Conservation (phyloP, 1,140 invertebrate species). For the Drosophila serrata region DNA sequence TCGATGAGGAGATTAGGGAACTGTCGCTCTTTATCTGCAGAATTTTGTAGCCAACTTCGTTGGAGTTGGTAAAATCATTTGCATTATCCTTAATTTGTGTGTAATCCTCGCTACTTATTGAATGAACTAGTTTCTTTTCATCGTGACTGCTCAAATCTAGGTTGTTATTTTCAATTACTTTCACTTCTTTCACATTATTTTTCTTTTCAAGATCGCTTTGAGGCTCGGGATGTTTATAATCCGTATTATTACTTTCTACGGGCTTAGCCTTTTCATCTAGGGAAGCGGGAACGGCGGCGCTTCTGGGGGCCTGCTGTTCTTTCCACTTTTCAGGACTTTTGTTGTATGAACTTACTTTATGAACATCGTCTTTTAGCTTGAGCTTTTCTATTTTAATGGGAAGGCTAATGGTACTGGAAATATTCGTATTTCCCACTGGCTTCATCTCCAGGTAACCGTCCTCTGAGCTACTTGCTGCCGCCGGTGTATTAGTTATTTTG, state of each 20-base stretch:
- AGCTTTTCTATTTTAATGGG: slow-evolving; percentile 48
- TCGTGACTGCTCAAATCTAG: slow-evolving; percentile 34
- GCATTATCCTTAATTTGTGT: slow-evolving; percentile 52
- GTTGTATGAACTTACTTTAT: slow-evolving; percentile 25
- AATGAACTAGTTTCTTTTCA: slow-evolving; percentile 67
- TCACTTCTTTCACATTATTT: slow-evolving; percentile 12
- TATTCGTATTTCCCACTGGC: slow-evolving; percentile 68
- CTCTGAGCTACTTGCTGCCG: slow-evolving; percentile 23
- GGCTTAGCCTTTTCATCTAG: slow-evolving; percentile 17
- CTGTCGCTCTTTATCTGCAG: slow-evolving; percentile 80
- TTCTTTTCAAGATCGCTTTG: slow-evolving; percentile 16
- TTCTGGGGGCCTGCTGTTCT: slow-evolving; percentile 4
- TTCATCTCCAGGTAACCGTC: slow-evolving; percentile 86
- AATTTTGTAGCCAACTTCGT: slow-evolving; percentile 73
- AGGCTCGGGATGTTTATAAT: slow-evolving; percentile 12
- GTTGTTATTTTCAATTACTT: slow-evolving; percentile 37
- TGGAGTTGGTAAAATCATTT: slow-evolving; percentile 32
- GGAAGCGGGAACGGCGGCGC: not conserved
- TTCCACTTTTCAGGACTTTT: slow-evolving; percentile 19
- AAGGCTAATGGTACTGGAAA: slow-evolving; percentile 26
- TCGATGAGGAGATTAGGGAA: slow-evolving; percentile 71
- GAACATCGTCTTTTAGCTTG: slow-evolving; percentile 31
- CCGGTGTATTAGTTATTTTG: slow-evolving; percentile 16
- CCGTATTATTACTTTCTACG: slow-evolving; percentile 3
- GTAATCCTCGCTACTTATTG: slow-evolving; percentile 73